Evolutionary conservation across 1,140 invertebrate species (phyloP).

Genomic region (Trypoxylus dichotomus): DNA sequence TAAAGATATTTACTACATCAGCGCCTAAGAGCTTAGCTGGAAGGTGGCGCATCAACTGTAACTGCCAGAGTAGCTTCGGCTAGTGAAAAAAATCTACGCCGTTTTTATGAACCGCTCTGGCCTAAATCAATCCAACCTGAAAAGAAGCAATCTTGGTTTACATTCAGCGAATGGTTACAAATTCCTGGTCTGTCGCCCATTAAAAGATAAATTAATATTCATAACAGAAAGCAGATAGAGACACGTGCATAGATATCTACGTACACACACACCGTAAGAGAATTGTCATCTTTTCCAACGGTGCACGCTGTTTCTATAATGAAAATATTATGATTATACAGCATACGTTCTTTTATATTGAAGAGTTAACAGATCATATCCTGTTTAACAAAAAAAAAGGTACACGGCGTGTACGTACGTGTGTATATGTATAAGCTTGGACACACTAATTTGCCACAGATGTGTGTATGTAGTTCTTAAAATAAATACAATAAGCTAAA

Average conservation of each 20-base stretch:
- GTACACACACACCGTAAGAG: not conserved
- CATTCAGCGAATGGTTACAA: not conserved
- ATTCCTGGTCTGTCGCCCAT: not conserved
- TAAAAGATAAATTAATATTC: not conserved
- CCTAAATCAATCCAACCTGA: not conserved
- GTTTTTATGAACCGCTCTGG: not conserved
- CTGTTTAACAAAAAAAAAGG: no score
- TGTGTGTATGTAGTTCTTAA: no score
- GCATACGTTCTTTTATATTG: no score
- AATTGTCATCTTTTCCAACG: not conserved
- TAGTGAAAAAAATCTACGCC: not conserved
- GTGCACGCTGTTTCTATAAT: not conserved
- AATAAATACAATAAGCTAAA: no score
- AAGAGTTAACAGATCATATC: no score
- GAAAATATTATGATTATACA: not conserved
- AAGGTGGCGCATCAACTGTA: not conserved
- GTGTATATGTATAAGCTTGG: no score
- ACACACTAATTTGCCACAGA: no score
- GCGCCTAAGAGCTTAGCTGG: not conserved
- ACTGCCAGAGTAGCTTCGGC: not conserved
- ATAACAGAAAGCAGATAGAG: slow-evolving; percentile 8
- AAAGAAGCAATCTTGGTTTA: not conserved
- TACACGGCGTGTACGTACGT: no score
- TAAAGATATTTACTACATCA: not conserved
- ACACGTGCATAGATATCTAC: not conserved